Evolutionary conservation across 2,888 invertebrate genomes (phyloP), one percentile per base, ranked within the genome.

Genomic region (Melinopterus prodromus): DNA sequence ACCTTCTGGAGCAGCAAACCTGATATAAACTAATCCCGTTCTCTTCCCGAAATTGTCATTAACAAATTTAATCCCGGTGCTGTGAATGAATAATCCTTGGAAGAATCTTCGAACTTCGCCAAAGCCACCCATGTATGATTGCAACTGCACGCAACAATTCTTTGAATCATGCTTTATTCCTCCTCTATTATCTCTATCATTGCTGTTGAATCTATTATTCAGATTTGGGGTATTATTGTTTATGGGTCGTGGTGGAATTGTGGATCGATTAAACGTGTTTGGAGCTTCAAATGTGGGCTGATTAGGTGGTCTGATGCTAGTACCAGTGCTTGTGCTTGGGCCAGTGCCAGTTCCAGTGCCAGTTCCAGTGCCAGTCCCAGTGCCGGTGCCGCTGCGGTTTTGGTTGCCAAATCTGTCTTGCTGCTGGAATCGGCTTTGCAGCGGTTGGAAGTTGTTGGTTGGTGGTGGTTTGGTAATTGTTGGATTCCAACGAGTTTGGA

Each of bases 101-200:
- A 98, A 98, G 86, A 97, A 95, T 78, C 94, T 93, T 12, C 97
- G 91, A 0, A 98, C 91, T 86, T 97, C 97, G 70, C 94, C 93
- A 87, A 96, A 96, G 72, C 93, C 94, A 0, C 95, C 94, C 85
- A 92, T 93, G 82, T 90, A 90, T 16, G 93, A 91, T 5, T 96
- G 95, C 87, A 98, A 91, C 84, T 95, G 94, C 2, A 97, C 92
- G 86, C 96, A 95, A 76, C 90, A 87, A 9, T 90, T 89, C 79
- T 84, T 72, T 15, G 69, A 37, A 26, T 69, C 76, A n/a, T 16
- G 35, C 37, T 26, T n/a, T 16, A 26, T 16, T 3, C 70, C 53
- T 16, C 84, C 6, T 84, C 83, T 6, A n/a, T 78, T 72, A 16
- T 53, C 16, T 4, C 70, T n/a, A 26, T 70, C 69, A 69, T 71